Evolutionary conservation across 2,797 vertebrate genomes (phyloP).

Genomic region (Catharus ustulatus): DNA sequence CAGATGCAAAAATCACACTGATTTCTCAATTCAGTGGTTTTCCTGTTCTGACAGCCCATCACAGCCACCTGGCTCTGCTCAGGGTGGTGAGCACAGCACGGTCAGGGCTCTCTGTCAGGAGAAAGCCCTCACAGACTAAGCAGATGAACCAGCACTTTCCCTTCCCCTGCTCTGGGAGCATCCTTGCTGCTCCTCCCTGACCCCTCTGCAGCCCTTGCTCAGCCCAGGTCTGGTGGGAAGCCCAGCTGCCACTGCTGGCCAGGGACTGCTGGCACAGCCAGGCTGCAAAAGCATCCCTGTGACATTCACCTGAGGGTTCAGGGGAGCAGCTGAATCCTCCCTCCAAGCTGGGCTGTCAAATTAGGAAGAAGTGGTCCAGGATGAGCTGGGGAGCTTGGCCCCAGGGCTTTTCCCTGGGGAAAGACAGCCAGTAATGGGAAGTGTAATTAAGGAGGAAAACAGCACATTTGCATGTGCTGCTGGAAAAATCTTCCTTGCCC

Average conservation of each 20-base stretch:
- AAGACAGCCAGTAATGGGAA: background rate
- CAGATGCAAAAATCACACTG: background rate
- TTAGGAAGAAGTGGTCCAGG: background rate
- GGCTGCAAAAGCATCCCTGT: background rate
- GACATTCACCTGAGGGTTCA: background rate
- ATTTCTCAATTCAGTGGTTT: background rate
- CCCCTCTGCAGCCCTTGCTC: background rate
- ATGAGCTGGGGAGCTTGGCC: background rate
- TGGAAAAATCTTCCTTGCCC: background rate
- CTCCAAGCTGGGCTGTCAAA: background rate
- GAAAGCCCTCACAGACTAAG: background rate
- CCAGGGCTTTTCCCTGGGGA: background rate
- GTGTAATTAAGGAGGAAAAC: background rate
- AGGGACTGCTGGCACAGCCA: background rate
- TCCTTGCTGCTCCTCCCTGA: background rate
- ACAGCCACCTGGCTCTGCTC: background rate
- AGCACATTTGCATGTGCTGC: background rate
- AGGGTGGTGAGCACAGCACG: accelerated
- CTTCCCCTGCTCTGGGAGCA: background rate
- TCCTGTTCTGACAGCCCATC: background rate
- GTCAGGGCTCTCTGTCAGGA: background rate
- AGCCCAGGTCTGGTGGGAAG: background rate
- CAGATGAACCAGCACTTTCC: background rate
- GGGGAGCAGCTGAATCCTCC: background rate
- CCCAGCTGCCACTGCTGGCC: background rate